Evolutionary conservation across 1,140 invertebrate species (phyloP).

Genomic region (Bombus ignitus): DNA sequence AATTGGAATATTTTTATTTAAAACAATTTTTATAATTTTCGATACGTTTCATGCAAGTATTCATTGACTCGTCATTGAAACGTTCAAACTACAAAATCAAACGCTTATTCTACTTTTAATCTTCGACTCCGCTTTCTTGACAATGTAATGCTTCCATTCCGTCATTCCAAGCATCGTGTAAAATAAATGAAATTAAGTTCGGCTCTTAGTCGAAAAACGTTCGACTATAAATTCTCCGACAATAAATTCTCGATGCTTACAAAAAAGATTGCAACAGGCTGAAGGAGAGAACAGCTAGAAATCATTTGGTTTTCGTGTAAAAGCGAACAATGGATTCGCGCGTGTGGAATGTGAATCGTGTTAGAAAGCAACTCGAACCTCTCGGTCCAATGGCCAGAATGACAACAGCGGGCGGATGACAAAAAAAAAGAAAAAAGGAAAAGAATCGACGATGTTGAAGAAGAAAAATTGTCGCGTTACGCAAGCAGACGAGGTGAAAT

Average conservation of each 20-base stretch:
- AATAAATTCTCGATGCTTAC: background rate
- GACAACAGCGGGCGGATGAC: background rate
- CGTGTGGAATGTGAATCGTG: conserved; percentile 20
- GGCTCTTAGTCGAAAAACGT: background rate
- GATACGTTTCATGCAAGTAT: too few species aligned
- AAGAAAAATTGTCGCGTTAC: conserved; percentile 24
- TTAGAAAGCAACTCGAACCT: background rate
- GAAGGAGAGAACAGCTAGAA: conserved; percentile 12
- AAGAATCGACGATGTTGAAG: background rate
- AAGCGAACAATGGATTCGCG: background rate
- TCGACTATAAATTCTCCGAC: background rate
- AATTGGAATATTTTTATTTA: background rate
- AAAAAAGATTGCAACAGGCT: background rate
- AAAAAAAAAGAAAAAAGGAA: background rate
- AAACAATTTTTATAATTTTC: background rate
- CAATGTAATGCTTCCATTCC: too few species aligned
- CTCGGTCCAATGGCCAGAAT: conserved; percentile 3
- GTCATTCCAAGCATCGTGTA: background rate
- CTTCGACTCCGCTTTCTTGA: background rate
- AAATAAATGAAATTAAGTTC: too few species aligned
- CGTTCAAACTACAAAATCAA: too few species aligned
- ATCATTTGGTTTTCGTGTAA: background rate
- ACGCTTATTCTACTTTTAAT: background rate
- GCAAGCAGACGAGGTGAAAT: conserved; percentile 50
- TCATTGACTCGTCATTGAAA: too few species aligned